Percentiles rank a stretch among this genome's conserved stretches.
These are phyloP conservation scores for Aptenodytes forsteri DNA, from an alignment of 2,113 vertebrate genomes.

Conservation along the genomic window DNA sequence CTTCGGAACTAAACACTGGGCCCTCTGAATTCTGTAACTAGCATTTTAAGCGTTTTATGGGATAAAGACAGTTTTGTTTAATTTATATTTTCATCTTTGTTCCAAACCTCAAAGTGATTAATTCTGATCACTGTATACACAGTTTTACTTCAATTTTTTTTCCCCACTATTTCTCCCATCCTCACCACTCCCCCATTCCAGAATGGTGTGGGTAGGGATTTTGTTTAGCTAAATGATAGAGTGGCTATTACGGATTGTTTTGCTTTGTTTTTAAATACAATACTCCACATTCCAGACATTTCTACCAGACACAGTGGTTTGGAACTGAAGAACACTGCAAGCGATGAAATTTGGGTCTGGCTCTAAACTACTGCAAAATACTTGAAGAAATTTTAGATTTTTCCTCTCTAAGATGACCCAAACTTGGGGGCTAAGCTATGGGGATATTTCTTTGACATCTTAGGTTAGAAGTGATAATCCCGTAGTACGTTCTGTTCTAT, in stretches of 20 bases:
- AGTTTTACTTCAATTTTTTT: background rate
- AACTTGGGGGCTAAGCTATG: background rate
- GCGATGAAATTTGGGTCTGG: background rate
- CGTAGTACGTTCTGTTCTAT: background rate
- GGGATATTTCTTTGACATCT: background rate
- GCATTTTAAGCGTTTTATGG: background rate
- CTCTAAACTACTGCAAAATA: background rate
- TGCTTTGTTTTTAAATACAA: slow-evolving; percentile 39
- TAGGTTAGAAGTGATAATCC: background rate
- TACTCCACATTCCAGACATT: slow-evolving; percentile 29
- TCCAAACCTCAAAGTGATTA: slow-evolving; percentile 10
- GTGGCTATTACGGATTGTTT: background rate
- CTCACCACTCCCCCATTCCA: background rate
- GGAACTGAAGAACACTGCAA: background rate
- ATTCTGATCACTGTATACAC: background rate
- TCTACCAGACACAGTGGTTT: background rate
- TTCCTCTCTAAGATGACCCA: background rate
- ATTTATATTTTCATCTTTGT: slow-evolving; percentile 3
- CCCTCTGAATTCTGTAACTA: background rate
- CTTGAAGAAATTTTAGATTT: background rate
- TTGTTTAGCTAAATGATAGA: slow-evolving; percentile 2
- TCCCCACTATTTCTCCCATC: background rate
- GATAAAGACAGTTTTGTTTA: background rate
- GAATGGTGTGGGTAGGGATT: background rate
- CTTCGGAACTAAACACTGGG: background rate